A percentile compares a stretch with the other conserved stretches of the same genome.
Conservation (phyloP, 2,113 vertebrate genomes). For the Mus spicilegus region DNA sequence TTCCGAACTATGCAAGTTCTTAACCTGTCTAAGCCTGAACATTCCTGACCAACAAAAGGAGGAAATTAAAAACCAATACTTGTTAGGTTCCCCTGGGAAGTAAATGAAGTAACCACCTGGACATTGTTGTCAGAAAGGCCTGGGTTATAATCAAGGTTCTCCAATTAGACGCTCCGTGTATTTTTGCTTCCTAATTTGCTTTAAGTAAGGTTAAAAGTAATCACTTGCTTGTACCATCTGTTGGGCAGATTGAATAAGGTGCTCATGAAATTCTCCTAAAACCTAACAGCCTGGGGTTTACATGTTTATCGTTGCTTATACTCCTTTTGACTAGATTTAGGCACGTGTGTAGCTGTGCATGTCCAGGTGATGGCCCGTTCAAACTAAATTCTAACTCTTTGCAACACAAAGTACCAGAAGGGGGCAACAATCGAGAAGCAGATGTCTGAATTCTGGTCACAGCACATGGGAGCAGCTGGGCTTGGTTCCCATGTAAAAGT, state of each 20-base stretch:
- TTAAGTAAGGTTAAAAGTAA: neutral
- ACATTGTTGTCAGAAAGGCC: neutral
- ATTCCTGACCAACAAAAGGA: neutral
- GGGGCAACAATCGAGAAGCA: neutral
- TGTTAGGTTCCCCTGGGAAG: neutral
- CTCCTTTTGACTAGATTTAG: neutral
- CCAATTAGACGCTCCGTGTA: neutral
- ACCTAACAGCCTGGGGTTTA: neutral
- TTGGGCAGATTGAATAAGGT: neutral
- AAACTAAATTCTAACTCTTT: conserved; percentile 10
- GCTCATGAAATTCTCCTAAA: conserved; percentile 34
- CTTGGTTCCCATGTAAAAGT: neutral
- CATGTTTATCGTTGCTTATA: conserved; percentile 12
- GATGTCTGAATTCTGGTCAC: neutral
- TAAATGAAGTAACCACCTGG: neutral
- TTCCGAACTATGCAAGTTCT: conserved; percentile 1
- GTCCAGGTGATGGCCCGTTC: neutral
- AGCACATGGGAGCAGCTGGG: neutral
- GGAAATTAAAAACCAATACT: conserved; percentile 5
- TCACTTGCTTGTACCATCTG: neutral
- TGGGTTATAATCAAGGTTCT: conserved; percentile 22
- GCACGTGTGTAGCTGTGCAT: neutral
- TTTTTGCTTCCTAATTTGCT: neutral
- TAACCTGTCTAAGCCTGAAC: conserved; percentile 13
- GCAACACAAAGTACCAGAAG: neutral